Conservation (phyloP, 2,888 invertebrate genomes). For the Tuta absoluta region DNA sequence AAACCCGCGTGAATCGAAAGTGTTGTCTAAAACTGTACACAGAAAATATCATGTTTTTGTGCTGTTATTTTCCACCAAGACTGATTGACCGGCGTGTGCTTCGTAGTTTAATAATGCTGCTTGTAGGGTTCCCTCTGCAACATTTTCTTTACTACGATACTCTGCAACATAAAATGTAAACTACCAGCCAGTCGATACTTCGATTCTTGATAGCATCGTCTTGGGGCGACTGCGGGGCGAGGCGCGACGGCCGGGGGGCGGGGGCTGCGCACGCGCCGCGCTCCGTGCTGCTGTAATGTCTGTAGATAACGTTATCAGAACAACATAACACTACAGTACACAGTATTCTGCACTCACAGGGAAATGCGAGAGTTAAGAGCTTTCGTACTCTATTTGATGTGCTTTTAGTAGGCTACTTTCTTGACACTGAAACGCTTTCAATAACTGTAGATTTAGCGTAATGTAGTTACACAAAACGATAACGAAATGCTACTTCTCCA, state of each 20-base stretch:
- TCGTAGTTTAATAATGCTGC: too few species aligned
- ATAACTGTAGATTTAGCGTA: background rate
- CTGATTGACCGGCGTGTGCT: too few species aligned
- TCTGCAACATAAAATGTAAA: background rate
- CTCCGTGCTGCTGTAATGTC: constrained; percentile 17
- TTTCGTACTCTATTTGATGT: constrained; percentile 16
- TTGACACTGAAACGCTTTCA: constrained; percentile 23
- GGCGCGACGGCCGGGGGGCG: background rate
- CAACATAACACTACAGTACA: constrained; percentile 14
- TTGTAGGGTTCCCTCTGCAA: too few species aligned
- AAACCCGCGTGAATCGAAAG: too few species aligned
- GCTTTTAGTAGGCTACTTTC: constrained; percentile 13
- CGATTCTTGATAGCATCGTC: constrained; percentile 17
- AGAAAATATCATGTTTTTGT: too few species aligned
- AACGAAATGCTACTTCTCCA: too few species aligned
- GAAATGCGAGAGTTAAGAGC: constrained; percentile 18
- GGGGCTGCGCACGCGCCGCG: constrained; percentile 6
- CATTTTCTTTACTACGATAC: background rate
- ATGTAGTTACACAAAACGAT: too few species aligned
- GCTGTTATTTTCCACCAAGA: too few species aligned
- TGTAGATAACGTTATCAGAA: constrained; percentile 17
- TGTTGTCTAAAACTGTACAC: too few species aligned
- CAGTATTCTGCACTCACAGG: constrained; percentile 13
- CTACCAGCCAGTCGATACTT: constrained; percentile 9
- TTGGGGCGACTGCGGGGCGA: background rate